phyloP scores from a whole-genome alignment of 2,888 invertebrate species.

The Cryptocephalus primarius region DNA sequence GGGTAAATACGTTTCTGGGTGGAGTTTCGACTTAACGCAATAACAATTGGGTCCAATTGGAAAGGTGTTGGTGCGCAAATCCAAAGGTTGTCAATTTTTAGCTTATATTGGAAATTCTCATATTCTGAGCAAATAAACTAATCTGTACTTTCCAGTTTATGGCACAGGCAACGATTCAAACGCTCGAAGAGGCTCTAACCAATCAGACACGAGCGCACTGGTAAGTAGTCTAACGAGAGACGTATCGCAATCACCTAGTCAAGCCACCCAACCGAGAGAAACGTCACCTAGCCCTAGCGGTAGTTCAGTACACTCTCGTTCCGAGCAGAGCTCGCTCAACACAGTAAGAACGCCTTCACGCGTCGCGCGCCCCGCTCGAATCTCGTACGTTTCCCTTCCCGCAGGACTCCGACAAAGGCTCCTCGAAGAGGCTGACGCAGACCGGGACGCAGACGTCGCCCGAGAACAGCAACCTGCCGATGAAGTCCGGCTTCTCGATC shows the following conservation, averaged over 20 bases:
- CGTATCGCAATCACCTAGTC: constrained; percentile 47
- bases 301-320: constrained; percentile 42
- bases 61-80: too few relatives aligned
- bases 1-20: too few relatives aligned
- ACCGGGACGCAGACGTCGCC: constrained; percentile 64
- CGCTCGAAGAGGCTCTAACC: constrained; percentile 43
- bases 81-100: too few relatives aligned
- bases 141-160: constrained; percentile 34
- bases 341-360: constrained; percentile 34
- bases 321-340: constrained; percentile 41
- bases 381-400: constrained; percentile 45
- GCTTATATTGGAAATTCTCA: too few relatives aligned
- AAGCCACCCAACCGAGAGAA: constrained; percentile 41
- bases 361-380: constrained; percentile 35
- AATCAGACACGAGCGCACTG: constrained; percentile 51
- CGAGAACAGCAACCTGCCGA: constrained; percentile 35
- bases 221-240: constrained; percentile 52
- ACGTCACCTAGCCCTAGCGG: constrained; percentile 44
- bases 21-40: too few relatives aligned
- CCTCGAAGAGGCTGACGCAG: constrained; percentile 34
- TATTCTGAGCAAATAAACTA: too few relatives aligned
- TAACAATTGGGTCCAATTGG: too few relatives aligned
- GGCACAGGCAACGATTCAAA: constrained; percentile 29
- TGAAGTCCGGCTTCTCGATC: constrained; percentile 48
- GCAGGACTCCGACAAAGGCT: constrained; percentile 32